A percentile compares a stretch with the other conserved stretches of the same genome.
These are phyloP conservation scores for Brevipalpus yothersi DNA, from an alignment of 1,140 invertebrate species.

Conservation along the genomic window DNA sequence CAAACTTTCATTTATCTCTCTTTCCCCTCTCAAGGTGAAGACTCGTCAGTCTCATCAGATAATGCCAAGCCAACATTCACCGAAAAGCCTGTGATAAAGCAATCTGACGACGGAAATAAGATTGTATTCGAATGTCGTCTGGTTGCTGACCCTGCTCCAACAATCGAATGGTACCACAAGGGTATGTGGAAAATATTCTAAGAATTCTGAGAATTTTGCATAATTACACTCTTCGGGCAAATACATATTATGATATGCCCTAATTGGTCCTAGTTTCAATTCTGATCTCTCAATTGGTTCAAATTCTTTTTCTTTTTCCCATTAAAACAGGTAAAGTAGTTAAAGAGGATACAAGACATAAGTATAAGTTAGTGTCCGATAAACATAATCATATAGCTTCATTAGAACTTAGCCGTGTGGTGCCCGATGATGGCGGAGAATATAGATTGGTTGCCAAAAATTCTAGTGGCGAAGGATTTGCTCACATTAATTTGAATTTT, in stretches of 20 bases:
- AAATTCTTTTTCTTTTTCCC: background rate
- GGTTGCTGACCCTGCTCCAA: constrained; percentile 75
- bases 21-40: constrained; percentile 8
- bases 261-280: no score
- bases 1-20: background rate
- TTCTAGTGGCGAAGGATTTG: constrained; percentile 63
- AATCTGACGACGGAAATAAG: constrained; percentile 70
- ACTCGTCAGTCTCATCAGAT: constrained; percentile 22
- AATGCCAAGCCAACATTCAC: constrained; percentile 84
- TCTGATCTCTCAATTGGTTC: no score
- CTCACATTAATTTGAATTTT: constrained; percentile 87
- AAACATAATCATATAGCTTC: constrained; percentile 43
- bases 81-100: constrained; percentile 77
- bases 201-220: no score
- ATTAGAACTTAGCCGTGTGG: constrained; percentile 55
- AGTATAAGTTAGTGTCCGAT: constrained; percentile 9
- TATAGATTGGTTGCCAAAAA: constrained; percentile 81
- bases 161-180: constrained; percentile 48
- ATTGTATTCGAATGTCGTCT: constrained; percentile 86
- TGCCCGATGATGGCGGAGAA: constrained; percentile 62
- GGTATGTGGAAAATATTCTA: background rate
- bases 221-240: no score
- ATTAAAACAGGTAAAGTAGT: background rate
- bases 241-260: background rate
- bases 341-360: constrained; percentile 1